These are phyloP conservation scores for Zelostemma sp. DNA, from an alignment of 1,140 invertebrate genomes.

Conservation along the genomic window DNA sequence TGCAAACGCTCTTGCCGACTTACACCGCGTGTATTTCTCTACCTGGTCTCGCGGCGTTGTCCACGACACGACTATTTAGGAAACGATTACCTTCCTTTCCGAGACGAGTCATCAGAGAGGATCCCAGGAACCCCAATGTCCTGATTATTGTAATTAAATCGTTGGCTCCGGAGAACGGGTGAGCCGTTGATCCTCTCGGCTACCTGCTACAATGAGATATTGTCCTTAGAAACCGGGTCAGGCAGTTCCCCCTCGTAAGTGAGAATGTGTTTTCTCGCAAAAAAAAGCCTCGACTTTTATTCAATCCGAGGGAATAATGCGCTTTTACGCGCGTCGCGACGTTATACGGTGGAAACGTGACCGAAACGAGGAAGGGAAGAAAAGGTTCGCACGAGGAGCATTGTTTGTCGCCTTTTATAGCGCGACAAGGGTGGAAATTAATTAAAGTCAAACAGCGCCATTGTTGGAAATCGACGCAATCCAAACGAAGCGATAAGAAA, in stretches of 20 bases:
- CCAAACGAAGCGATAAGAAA: not conserved
- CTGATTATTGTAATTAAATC: conserved; percentile 68
- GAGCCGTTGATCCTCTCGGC: conserved; percentile 38
- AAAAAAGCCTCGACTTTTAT: not conserved
- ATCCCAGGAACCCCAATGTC: conserved; percentile 57
- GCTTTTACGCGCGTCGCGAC: no score
- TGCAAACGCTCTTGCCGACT: conserved; percentile 15
- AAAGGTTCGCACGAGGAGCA: no score
- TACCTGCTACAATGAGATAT: conserved; percentile 50
- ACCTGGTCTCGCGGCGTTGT: conserved; percentile 39
- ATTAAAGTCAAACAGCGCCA: conserved; percentile 64
- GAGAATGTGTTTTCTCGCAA: not conserved
- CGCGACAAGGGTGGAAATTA: conserved; percentile 50
- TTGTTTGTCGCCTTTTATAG: conserved; percentile 62
- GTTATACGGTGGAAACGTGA: no score
- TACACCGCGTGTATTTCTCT: conserved; percentile 19
- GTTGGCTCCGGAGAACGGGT: conserved; percentile 48
- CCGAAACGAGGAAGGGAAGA: no score
- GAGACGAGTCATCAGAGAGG: conserved; percentile 56
- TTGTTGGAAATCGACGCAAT: conserved; percentile 31
- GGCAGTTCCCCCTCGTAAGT: not conserved
- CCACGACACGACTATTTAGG: conserved; percentile 53
- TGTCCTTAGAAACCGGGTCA: conserved; percentile 32
- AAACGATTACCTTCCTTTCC: conserved; percentile 56
- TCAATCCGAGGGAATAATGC: no score